These are phyloP conservation scores for Gymnodraco acuticeps DNA, from an alignment of 2,797 vertebrate species.

Conservation along the genomic window DNA sequence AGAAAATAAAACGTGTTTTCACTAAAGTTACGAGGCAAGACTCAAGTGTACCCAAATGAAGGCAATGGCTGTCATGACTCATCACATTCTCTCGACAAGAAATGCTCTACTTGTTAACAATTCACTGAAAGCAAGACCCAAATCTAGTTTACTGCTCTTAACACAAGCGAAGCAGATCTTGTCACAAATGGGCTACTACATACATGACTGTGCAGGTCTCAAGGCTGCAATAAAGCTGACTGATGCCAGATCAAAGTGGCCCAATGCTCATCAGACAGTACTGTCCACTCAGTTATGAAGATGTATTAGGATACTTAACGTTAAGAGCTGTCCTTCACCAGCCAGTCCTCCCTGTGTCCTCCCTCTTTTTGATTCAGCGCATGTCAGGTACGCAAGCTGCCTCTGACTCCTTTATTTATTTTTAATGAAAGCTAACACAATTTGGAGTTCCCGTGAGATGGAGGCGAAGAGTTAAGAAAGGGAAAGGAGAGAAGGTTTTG, in stretches of 20 bases:
- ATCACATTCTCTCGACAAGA: not conserved
- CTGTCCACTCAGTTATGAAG: slow-evolving; percentile 40
- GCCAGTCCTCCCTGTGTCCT: slow-evolving; percentile 9
- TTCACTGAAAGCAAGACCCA: not conserved
- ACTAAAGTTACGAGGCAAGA: not conserved
- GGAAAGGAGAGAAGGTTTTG: slow-evolving; percentile 31
- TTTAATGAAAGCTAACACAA: slow-evolving; percentile 56
- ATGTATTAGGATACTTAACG: slow-evolving; percentile 42
- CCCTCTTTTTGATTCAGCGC: slow-evolving; percentile 9
- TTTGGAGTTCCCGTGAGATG: slow-evolving; percentile 45
- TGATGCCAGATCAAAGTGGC: slow-evolving; percentile 44
- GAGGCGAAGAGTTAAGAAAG: slow-evolving; percentile 22
- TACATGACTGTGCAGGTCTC: slow-evolving; percentile 27
- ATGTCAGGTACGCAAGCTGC: slow-evolving; percentile 13
- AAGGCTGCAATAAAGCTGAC: slow-evolving; percentile 52
- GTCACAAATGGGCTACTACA: slow-evolving; percentile 4
- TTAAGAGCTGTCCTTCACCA: slow-evolving; percentile 42
- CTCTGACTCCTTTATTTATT: slow-evolving; percentile 39
- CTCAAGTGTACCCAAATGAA: not conserved
- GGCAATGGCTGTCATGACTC: not conserved
- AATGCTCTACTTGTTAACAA: not conserved
- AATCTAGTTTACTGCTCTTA: not conserved
- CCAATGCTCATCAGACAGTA: slow-evolving; percentile 44
- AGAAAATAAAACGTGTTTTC: not conserved
- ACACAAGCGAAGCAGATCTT: not conserved